These are phyloP conservation scores for Monodelphis domestica DNA, from an alignment of 2,797 vertebrate genomes.

Conservation along the genomic window DNA sequence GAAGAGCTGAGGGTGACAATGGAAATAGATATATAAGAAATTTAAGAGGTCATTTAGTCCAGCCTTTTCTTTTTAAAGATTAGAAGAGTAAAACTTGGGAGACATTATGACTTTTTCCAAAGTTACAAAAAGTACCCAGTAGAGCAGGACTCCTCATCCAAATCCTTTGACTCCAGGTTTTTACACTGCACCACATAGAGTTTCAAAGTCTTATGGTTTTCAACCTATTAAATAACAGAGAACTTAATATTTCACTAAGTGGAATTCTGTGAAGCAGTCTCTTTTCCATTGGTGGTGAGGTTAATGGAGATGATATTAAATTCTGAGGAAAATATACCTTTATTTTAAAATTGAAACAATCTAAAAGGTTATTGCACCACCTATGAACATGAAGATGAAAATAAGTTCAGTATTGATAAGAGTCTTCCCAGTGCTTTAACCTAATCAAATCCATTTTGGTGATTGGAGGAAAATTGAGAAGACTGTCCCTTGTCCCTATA, in stretches of 20 bases:
- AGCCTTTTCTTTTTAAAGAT: background rate
- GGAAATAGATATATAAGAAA: background rate
- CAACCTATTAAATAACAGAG: background rate
- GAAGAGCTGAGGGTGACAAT: background rate
- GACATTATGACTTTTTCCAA: background rate
- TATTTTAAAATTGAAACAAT: background rate
- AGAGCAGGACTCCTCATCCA: background rate
- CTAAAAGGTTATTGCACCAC: background rate
- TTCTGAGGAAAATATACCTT: background rate
- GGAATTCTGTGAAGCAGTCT: background rate
- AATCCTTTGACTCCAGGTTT: background rate
- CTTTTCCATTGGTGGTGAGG: background rate
- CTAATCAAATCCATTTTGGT: background rate
- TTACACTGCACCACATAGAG: background rate
- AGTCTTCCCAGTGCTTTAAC: background rate
- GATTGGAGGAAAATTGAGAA: background rate
- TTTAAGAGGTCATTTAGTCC: background rate
- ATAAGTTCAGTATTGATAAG: background rate
- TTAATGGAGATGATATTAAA: background rate
- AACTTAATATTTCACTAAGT: background rate
- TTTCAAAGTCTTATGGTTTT: background rate
- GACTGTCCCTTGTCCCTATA: background rate
- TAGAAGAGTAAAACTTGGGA: background rate
- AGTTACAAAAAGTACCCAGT: background rate
- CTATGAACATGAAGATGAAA: background rate